A percentile compares a stretch with the other conserved stretches of the same genome.
Evolutionary conservation across 2,113 vertebrate genomes (phyloP).

Genomic region (Nycticorax nycticorax): DNA sequence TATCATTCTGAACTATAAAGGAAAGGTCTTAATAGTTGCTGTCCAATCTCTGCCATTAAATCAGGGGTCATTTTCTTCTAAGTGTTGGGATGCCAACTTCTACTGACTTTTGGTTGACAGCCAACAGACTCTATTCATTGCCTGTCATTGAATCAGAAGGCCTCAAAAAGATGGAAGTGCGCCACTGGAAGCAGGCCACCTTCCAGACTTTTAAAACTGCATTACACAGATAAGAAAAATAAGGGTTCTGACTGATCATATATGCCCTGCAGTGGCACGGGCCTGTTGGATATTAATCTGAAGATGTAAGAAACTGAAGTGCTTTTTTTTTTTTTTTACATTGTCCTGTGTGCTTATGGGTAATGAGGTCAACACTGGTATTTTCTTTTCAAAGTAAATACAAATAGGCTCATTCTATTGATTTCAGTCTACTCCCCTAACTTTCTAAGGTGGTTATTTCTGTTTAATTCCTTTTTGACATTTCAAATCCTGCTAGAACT

Average conservation of each 20-base stretch:
- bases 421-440: not conserved
- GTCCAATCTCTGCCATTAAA: not conserved
- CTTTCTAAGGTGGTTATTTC: not conserved
- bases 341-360: not conserved
- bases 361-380: not conserved
- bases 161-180: not conserved
- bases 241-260: not conserved
- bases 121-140: not conserved
- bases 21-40: not conserved
- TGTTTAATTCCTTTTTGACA: not conserved
- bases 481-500: not conserved
- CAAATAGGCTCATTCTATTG: not conserved
- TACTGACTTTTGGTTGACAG: not conserved
- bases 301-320: not conserved
- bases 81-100: not conserved
- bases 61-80: not conserved
- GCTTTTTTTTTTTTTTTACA: not conserved
- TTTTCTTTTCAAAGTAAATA: not conserved
- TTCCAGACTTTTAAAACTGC: not conserved
- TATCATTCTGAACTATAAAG: not conserved
- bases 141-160: not conserved
- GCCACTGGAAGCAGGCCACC: not conserved
- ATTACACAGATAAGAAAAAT: not conserved
- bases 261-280: not conserved
- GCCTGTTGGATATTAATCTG: not conserved